Conservation (phyloP, 1,140 invertebrate species). For the Drosophila eugracilis region DNA sequence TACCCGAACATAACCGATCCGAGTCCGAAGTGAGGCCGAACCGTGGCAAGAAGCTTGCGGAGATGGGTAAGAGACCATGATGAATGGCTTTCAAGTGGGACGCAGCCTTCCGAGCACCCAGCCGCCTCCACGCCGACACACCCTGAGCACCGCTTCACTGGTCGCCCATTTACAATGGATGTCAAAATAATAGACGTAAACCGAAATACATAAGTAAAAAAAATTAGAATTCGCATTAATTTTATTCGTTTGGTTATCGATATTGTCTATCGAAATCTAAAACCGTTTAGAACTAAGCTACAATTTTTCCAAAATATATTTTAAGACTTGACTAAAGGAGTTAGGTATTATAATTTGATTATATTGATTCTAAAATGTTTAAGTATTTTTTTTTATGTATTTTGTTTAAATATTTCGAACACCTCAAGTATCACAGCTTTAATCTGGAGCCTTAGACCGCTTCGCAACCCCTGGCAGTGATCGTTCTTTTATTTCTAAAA, state of each 20-base stretch:
- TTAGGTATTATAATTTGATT: too few relatives aligned
- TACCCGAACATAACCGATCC: slow-evolving; percentile 32
- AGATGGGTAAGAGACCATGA: slow-evolving; percentile 40
- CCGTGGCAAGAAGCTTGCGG: slow-evolving; percentile 5
- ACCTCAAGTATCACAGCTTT: slow-evolving; percentile 3
- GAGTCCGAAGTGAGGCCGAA: slow-evolving; percentile 27
- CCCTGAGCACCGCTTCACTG: slow-evolving; percentile 21
- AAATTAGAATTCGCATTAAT: too few relatives aligned
- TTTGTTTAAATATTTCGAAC: not conserved
- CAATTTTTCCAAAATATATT: too few relatives aligned
- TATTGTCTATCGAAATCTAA: too few relatives aligned
- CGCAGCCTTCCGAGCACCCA: slow-evolving; percentile 58
- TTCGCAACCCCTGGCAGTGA: slow-evolving; percentile 3
- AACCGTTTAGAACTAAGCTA: too few relatives aligned
- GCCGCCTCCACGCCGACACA: slow-evolving; percentile 32
- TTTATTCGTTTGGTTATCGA: too few relatives aligned
- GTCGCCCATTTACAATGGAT: slow-evolving; percentile 7
- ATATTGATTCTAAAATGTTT: too few relatives aligned
- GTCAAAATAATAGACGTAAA: slow-evolving; percentile 9
- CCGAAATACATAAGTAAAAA: not conserved
- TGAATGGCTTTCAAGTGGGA: slow-evolving; percentile 81
- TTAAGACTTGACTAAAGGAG: too few relatives aligned
- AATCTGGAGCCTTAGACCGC: slow-evolving; percentile 13
- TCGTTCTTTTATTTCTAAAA: not conserved
- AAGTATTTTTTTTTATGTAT: too few relatives aligned